Evolutionary conservation across 2,113 vertebrate genomes (phyloP), one percentile per base, ranked within the genome.

Genomic region (Cavia aperea): DNA sequence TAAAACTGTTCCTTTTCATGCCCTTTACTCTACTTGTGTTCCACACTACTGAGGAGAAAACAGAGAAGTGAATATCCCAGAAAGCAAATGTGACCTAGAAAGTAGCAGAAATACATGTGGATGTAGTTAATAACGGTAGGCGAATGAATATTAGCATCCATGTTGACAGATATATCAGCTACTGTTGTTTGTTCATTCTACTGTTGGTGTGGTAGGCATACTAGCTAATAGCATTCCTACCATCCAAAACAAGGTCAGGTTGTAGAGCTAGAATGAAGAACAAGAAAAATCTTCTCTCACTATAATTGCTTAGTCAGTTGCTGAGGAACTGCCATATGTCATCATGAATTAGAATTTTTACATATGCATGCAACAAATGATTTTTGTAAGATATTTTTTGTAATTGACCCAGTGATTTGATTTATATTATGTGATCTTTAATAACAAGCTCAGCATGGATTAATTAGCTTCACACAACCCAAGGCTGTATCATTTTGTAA

Each of bases 361-460:
- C 24, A 58, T 70, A 81, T 77, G 54, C 46, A 90, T 43, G 29
- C 16, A 46, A 58, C 13, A 56, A 56, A 36, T 6, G 36, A 5
- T 63, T 39, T 79, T 77, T 79, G 15, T 46, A 88, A 91, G 51
- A 63, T 3, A 85, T 86, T 86, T 65, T 39, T 94, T 94, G 0
- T 54, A 60, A 89, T 21, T 78, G 62, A 70, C 60, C 5, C 43
- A 94, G 65, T 33, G 31, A 84, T 51, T 36, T 77, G 36, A 81
- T 86, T 86, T 75, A 16, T 93, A 46, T 12, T 77, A 23, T 89
- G 14, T 90, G 43, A 87, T 81, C 18, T 92, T 93, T 62, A 89
- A 62, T 46, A 87, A 89, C 36, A 93, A 78, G 29, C 18, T 21
- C n/a, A 60, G 31, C 31, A 58, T 7, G 60, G 19, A 51, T 66